Base-by-base conservation (phyloP, 1,140 invertebrate genomes). In the Musca domestica region DNA sequence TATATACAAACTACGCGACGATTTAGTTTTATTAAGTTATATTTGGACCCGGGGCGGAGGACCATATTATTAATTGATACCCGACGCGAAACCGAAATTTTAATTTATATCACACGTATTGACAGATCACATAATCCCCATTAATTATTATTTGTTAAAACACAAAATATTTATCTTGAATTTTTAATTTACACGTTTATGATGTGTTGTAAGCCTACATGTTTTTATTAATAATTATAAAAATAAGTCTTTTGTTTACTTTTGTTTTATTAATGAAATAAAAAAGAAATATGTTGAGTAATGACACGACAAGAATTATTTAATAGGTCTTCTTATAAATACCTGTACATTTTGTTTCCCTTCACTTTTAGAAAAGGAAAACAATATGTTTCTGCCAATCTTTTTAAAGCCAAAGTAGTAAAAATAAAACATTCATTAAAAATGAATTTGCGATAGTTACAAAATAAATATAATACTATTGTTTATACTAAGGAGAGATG, bases 11-110 rank as follows among this genome's bases (percentile, higher is more conserved):
- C 34, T 63, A 52, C 30, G 15, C 22, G n/a, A 46, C 22, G 10
- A 54, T 68, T 46, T 9, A 20, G 72, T 56, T 67, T 27, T 67
- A 41, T 61, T 51, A 22, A n/a, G 7, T 58, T 63, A 34, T 71
- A 77, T 80, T 80, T 72, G 74, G 73, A 81, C 75, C 66, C 74
- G 79, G 78, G 78, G 78, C 78, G 78, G 74, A 72, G 72, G 75
- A 77, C 76, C 74, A 72, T 78, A 64, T 70, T 61, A 68, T 65
- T 66, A 20, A 63, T 64, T 63, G 48, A 54, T 71, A 80, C 78
- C 78, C 78, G 78, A 80, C 67, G 64, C 54, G 56, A 68, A 58
- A 61, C 75, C 77, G 74, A 76, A 73, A 69, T 75, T 80, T 61
- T 61, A 61, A 77, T 69, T 71, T 77, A 64, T 68, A 78, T 78